These are phyloP conservation scores for Mythimna albipuncta DNA, from an alignment of 2,888 invertebrate species.

Conservation along the genomic window DNA sequence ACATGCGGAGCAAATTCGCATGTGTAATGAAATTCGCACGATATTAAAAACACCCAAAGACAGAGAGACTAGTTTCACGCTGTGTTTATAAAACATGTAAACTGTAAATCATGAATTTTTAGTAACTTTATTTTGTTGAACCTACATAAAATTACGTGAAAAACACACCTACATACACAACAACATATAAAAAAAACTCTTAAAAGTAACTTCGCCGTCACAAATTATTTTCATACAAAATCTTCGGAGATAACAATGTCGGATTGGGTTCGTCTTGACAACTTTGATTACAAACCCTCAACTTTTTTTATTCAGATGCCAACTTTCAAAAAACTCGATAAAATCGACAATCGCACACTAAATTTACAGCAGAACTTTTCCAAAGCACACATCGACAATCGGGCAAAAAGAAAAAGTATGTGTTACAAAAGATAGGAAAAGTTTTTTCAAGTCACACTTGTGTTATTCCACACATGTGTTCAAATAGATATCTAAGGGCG, in stretches of 20 bases:
- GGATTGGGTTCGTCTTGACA: conserved; percentile 17
- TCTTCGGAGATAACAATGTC: conserved; percentile 22
- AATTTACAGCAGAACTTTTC: conserved; percentile 44
- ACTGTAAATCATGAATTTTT: no score
- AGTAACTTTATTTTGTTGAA: no score
- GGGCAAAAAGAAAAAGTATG: conserved; percentile 27
- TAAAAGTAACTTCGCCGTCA: conserved; percentile 8
- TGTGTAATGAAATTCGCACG: no score
- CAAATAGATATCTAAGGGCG: conserved; percentile 42
- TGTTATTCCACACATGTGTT: conserved; percentile 42
- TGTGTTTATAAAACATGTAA: no score
- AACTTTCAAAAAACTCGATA: conserved; percentile 48
- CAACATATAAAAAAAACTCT: conserved; percentile 2
- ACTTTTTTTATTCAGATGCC: conserved; percentile 30
- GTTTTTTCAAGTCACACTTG: conserved; percentile 26
- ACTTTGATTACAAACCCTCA: conserved; percentile 32
- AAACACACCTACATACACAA: not conserved
- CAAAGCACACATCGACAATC: conserved; percentile 15
- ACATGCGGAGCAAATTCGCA: no score
- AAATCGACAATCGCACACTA: conserved; percentile 33
- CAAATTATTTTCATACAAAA: conserved; percentile 16
- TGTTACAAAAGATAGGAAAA: conserved; percentile 32
- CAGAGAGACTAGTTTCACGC: no score
- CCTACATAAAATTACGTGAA: no score
- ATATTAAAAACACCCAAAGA: not conserved